Evolutionary conservation across 2,888 invertebrate genomes (phyloP).

Genomic region (Sinotaia quadrata): DNA sequence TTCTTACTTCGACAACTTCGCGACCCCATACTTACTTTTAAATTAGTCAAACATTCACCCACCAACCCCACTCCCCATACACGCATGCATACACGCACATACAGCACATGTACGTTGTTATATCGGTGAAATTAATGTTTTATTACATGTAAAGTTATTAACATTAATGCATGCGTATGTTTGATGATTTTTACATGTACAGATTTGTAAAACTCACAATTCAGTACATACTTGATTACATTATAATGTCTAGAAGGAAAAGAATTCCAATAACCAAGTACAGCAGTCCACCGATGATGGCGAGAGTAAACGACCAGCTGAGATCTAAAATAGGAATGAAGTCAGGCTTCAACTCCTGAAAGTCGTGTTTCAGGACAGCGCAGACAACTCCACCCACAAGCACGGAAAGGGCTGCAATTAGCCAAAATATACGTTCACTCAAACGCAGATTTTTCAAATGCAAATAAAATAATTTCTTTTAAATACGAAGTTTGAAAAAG

Average conservation of each 20-base stretch:
- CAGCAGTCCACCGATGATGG: constrained; percentile 2
- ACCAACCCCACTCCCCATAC: too few relatives aligned
- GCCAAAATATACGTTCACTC: too few relatives aligned
- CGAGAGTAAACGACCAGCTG: constrained; percentile 17
- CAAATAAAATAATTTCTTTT: too few relatives aligned
- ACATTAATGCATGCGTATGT: background rate
- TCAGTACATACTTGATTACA: background rate
- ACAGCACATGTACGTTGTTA: too few relatives aligned
- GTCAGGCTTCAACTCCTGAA: background rate
- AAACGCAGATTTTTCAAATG: too few relatives aligned
- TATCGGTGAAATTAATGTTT: background rate
- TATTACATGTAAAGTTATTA: background rate
- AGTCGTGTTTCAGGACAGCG: constrained; percentile 9
- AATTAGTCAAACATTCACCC: too few relatives aligned
- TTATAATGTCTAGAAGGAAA: background rate
- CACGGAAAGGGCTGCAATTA: constrained; percentile 8
- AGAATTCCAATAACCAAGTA: background rate
- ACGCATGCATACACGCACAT: too few relatives aligned
- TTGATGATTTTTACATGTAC: background rate
- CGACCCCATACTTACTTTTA: too few relatives aligned
- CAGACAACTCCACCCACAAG: background rate
- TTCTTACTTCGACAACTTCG: too few relatives aligned
- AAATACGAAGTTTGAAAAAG: too few relatives aligned
- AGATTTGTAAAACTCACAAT: too few relatives aligned
- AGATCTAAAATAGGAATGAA: background rate